Evolutionary conservation across 2,888 invertebrate species (phyloP), one percentile per base, ranked within the genome.

Genomic region (Bugulina stolonifera): DNA sequence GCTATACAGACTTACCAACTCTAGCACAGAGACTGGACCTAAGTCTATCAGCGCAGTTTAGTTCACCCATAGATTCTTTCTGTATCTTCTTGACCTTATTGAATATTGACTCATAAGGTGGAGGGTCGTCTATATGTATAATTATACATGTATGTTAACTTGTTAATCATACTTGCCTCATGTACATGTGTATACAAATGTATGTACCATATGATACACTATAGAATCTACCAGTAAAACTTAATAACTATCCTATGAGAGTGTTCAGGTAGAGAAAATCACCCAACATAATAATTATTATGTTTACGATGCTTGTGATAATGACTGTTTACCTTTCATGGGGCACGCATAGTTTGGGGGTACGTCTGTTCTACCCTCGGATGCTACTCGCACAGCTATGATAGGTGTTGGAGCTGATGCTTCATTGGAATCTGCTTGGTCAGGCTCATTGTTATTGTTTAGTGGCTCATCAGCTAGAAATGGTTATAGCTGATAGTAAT

Each of bases 71-170:
- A 29, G 64, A 64, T 10, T 64, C 32, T 14, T 64, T 34, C 64
- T 64, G 29, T 27, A 64, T 14, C 32, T 32, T 64, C 32, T 32
- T 64, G 2, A 64, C 32, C 32, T 64, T 64, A 34, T 32, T 32
- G n/a, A 64, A 64, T 10, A 64, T 2, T 25, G 64, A 64, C 27
- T 64, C 64, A 64, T 64, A 64, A n/a, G 29, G 3, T 2, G 64
- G 64, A 32, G 64, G 64, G 10, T 43, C 43, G 10, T 43, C 43
- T 43, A 43, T 43, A 43, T 43, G n/a, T n/a, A n/a, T n/a, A n/a
- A n/a, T n/a, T n/a, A n/a, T n/a, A n/a, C n/a, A n/a, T n/a, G n/a
- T n/a, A n/a, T n/a, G n/a, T n/a, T n/a, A n/a, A n/a, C n/a, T n/a
- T n/a, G n/a, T n/a, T n/a, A n/a, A n/a, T n/a, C n/a, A n/a, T n/a